Percentiles rank a stretch among this genome's conserved stretches.
Evolutionary conservation across 1,140 invertebrate species (phyloP).

Genomic region (Euura saliciscinereae): DNA sequence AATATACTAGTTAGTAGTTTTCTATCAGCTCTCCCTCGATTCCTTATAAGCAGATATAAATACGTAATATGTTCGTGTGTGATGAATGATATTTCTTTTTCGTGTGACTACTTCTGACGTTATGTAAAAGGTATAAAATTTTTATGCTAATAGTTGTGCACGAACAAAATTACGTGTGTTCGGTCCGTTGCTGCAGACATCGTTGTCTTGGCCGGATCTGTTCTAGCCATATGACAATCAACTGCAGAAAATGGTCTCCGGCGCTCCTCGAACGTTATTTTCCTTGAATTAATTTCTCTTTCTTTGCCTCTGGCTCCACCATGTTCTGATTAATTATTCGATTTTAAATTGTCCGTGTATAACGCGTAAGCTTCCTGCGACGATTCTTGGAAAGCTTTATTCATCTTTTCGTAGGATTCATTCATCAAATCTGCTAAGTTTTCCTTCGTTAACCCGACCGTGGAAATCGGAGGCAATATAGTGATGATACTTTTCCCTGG

Average conservation of each 20-base stretch:
- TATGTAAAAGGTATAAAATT: background rate
- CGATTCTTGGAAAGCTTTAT: constrained; percentile 64
- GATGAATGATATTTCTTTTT: background rate
- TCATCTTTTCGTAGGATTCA: constrained; percentile 69
- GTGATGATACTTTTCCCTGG: constrained; percentile 71
- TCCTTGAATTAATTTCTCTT: background rate
- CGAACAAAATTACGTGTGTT: too few species aligned
- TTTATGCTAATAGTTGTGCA: too few species aligned
- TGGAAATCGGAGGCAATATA: constrained; percentile 74
- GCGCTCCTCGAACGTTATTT: background rate
- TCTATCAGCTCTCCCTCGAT: background rate
- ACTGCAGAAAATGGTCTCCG: too few species aligned
- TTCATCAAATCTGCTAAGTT: constrained; percentile 72
- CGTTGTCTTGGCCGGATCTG: too few species aligned
- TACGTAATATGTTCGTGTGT: background rate
- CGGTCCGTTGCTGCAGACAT: too few species aligned
- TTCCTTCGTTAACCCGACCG: constrained; percentile 67
- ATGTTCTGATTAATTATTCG: background rate
- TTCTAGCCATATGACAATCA: too few species aligned
- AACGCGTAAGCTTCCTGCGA: constrained; percentile 58
- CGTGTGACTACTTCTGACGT: background rate
- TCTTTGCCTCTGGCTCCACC: background rate
- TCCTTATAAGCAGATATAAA: background rate
- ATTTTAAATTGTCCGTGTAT: constrained; percentile 36
- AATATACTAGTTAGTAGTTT: background rate